Base-by-base conservation (phyloP, 37 sponge, comb jelly and placozoan species). In the Halichondria panicea region DNA sequence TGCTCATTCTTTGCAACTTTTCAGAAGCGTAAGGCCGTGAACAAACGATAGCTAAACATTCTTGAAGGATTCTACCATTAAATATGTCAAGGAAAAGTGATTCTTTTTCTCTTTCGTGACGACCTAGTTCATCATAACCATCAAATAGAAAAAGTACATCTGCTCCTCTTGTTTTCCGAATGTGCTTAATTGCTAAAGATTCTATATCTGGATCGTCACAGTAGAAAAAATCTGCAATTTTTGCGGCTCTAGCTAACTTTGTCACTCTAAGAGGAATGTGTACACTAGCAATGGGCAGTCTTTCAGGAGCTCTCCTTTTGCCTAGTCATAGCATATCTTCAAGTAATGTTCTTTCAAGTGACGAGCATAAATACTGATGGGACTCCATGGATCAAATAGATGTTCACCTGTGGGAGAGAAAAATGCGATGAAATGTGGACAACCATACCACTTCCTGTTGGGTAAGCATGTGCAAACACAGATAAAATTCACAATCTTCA, bases 11-110 rank as follows among this genome's bases (percentile, higher is more conserved):
- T 45, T 46, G 50, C 8, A 50, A 15, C 35, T 19, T 28, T 13
- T 35, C 31, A 50, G 71, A 44, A 22, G 71, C 35, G 27, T 71
- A 71, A 3, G 71, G 71, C 28, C 71, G 52, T 3, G 71, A 71
- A 52, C 55, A 52, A 45, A 71, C 3, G 2, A 71, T 3, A 43
- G 52, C 33, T 4, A 30, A 28, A 46, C 55, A 71, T 27, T 50
- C 1, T 11, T 31, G 27, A 1, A 52, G 31, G 27, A 48, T 50
- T 30, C 28, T 45, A 52, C 71, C 54, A 12, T 24, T 3, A 12
- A 71, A 24, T 3, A 71, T 12, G 15, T 71, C 35, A 9, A 3
- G 15, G 28, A 71, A 45, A 9, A 71, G 53, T 1, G 54, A 50
- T 5, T 12, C 31, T 4, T 22, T 0, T 27, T 52, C 27, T 3